Percentiles rank a stretch among this genome's conserved stretches.
These are phyloP conservation scores for Siderastrea radians DNA, from an alignment of 92 coral and sea anemone species.

Conservation along the genomic window DNA sequence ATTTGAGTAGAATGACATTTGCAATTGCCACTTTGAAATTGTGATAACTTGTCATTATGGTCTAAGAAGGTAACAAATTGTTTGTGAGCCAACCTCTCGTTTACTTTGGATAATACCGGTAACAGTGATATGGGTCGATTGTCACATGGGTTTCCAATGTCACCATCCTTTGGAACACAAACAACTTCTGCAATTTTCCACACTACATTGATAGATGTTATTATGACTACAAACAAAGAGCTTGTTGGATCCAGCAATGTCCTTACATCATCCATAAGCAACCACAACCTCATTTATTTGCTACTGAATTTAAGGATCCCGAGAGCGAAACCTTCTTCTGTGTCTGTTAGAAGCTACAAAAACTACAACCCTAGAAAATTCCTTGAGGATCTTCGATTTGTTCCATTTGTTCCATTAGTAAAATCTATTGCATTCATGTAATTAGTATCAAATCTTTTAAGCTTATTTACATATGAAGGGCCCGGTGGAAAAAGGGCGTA, in stretches of 20 bases:
- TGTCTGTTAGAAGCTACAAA: slow-evolving; percentile 32
- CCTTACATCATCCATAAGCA: slow-evolving; percentile 30
- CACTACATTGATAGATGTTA: slow-evolving; percentile 44
- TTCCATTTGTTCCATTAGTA: no score
- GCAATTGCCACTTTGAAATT: background rate
- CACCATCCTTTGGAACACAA: slow-evolving; percentile 22
- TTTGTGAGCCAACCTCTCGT: slow-evolving; percentile 9
- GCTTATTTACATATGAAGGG: no score
- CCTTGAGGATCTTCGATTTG: background rate
- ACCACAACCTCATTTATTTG: slow-evolving; percentile 25
- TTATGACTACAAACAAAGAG: slow-evolving; percentile 32
- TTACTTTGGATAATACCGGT: slow-evolving; percentile 45
- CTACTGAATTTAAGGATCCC: slow-evolving; percentile 18
- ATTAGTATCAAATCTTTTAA: no score
- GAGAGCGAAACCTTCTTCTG: slow-evolving; percentile 34
- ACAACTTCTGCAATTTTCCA: slow-evolving; percentile 12
- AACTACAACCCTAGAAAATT: slow-evolving; percentile 1
- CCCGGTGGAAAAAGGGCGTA: no score
- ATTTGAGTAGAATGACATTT: background rate
- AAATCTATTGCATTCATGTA: no score
- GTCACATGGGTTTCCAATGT: slow-evolving; percentile 33
- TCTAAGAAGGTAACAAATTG: no score
- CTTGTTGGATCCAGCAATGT: slow-evolving; percentile 12
- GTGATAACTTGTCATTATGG: background rate
- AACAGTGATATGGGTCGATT: slow-evolving; percentile 50